Base-by-base conservation (phyloP, 2,888 invertebrate genomes). In the Agrotis ipsilon region DNA sequence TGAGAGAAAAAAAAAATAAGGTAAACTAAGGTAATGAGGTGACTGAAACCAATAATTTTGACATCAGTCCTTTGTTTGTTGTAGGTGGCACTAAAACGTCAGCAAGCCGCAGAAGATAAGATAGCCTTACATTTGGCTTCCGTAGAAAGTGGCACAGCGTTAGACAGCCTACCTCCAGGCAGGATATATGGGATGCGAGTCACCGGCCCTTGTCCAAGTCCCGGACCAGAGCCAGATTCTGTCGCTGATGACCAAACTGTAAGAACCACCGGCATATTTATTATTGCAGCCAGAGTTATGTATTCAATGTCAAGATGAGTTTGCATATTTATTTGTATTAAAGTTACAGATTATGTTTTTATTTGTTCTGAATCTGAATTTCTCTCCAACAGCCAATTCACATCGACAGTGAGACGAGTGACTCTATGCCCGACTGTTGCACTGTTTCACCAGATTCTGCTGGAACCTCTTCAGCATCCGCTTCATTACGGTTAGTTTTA, bases 51-150 rank as follows among this genome's bases (percentile, higher is more conserved):
- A 18, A n/a, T 9, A 39, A 39, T 9, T 43, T 21, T 77, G 18
- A 32, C 11, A 55, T 11, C 1, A 18, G 9, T 51, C 6, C 0
- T 48, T 27, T 32, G 19, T 61, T 66, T 39, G 39, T 66, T 80
- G 58, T 72, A 99, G 98, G 99, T 99, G 32, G 99, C 99, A 4
- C 93, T 99, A 69, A 99, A 99, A 94, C 96, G 99, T 18, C 99
- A 99, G 92, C 99, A 99, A 96, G 99, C 99, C 0, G 99, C 99
- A 0, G 99, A 99, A 96, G 99, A 99, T 91, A 99, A 99, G 68
- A 99, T 99, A 82, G 99, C 99, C 0, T 95, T 99, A 70, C 98
- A 99, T 65, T 96, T 99, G 87, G 98, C 99, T 21, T 98, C 98
- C n/a, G 96, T 96, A 16, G 96, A 96, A 79, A 96, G 94, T 45